Base-by-base conservation (phyloP, 2,797 vertebrate species). In the Phalanger gymnotis region DNA sequence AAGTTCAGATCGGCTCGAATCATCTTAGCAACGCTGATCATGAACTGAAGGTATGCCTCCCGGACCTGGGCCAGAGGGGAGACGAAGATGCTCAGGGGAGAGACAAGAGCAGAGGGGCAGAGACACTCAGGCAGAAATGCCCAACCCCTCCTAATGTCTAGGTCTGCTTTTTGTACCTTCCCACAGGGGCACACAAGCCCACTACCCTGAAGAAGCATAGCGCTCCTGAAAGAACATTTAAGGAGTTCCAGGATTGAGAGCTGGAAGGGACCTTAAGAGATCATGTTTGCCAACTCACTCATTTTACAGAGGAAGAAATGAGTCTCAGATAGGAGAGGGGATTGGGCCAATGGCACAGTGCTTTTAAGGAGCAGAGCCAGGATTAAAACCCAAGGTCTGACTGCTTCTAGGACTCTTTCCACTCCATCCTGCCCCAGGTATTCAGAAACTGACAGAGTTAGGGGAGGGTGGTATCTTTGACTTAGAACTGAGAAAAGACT, bases 21-120 rank as follows among this genome's bases (percentile, higher is more conserved):
- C 98, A 99, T 99, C 94, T 98, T 99, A 4, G 99, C 99, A 22
- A 99, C 98, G 0, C 99, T 98, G 97, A 99, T 97, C 99, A 99
- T 99, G 98, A 99, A 99, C 97, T 99, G 99, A 94, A 99, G 98
- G 96, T 99, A 99, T 94, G 99, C 99, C 52, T 99, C 99, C 94
- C 99, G 99, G 94, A 99, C 99, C 99, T 99, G 96, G 16, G 90
- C 40, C 91, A 47, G 54, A 93, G 93, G 81, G 53, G 0, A 40
- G 53, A 55, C 3, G 5, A 0, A 16, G 54, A 9, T 3, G 7
- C 6, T 0, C 30, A 0, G 52, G 22, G 22, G 14, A 0, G 1
- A 12, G 57, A 40, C n/a, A 1, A 0, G 47, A 12, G 40, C 12
- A 6, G 30, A 40, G 0, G 0, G 57, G 27, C 16, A 0, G 5